phyloP scores from a whole-genome alignment of 2,888 invertebrate species.

The Eristalis arbustorum region DNA sequence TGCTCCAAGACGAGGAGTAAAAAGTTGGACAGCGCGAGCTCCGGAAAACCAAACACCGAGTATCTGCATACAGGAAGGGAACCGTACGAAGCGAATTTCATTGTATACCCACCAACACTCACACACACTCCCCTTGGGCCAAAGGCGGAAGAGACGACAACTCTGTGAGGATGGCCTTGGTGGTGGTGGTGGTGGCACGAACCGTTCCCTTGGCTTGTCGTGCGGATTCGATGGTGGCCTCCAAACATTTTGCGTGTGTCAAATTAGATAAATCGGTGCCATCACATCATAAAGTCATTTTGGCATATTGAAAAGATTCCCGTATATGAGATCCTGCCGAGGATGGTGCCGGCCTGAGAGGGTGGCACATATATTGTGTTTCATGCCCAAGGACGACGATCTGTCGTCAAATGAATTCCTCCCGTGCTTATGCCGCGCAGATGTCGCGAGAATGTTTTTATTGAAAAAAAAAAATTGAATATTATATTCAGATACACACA shows the following conservation, averaged over 20 bases:
- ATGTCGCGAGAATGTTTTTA: constrained; percentile 69
- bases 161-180: constrained; percentile 27
- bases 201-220: constrained; percentile 46
- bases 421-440: constrained; percentile 50
- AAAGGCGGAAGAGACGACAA: constrained; percentile 8
- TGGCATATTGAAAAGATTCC: constrained; percentile 78
- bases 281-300: constrained; percentile 80
- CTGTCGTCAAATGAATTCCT: constrained; percentile 69
- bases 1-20: constrained; percentile 5
- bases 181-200: neutral
- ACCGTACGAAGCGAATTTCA: constrained; percentile 8
- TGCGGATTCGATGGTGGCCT: constrained; percentile 57
- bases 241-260: constrained; percentile 72
- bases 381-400: constrained; percentile 65
- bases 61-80: neutral
- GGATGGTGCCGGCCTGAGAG: constrained; percentile 14
- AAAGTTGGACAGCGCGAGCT: constrained; percentile 51
- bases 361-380: constrained; percentile 64
- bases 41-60: constrained; percentile 26
- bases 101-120: neutral
- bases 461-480: constrained; percentile 59
- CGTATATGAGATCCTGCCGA: constrained; percentile 57
- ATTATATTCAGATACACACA: constrained; percentile 57
- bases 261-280: constrained; percentile 79
- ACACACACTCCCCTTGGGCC: neutral